Conservation (phyloP, 2,113 vertebrate genomes). For the Cathartes aura region DNA sequence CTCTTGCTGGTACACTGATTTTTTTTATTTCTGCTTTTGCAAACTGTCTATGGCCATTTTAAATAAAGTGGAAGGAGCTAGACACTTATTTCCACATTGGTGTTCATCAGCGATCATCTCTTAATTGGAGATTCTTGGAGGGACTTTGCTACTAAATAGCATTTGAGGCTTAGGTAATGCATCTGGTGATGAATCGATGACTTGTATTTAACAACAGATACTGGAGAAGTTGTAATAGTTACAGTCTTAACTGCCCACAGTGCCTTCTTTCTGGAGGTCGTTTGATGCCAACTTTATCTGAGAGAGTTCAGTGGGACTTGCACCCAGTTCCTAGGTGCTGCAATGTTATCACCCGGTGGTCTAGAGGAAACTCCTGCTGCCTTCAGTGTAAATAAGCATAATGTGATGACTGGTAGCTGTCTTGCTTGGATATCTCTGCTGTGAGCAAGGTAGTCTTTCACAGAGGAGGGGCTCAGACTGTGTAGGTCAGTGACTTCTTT, state of each 20-base stretch:
- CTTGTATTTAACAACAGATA: neutral
- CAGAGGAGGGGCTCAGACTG: neutral
- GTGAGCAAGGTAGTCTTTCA: neutral
- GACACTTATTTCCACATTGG: neutral
- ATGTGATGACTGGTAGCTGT: neutral
- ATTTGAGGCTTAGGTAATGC: neutral
- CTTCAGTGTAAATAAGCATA: neutral
- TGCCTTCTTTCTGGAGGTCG: neutral
- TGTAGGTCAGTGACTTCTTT: neutral
- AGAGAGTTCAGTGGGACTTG: neutral
- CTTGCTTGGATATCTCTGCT: neutral
- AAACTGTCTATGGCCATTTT: neutral
- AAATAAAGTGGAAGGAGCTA: neutral
- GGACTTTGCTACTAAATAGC: neutral
- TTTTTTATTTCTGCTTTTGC: neutral
- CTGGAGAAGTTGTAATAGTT: neutral
- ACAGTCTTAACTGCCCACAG: neutral
- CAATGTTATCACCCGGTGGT: rapidly evolving
- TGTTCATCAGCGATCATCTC: neutral
- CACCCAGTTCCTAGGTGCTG: neutral
- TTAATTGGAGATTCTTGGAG: neutral
- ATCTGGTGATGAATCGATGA: neutral
- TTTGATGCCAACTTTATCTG: neutral
- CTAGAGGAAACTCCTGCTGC: neutral
- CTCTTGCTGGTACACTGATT: neutral